Evolutionary conservation across 2,888 invertebrate species (phyloP), one percentile per base, ranked within the genome.

Genomic region (Drosophila helvetica): DNA sequence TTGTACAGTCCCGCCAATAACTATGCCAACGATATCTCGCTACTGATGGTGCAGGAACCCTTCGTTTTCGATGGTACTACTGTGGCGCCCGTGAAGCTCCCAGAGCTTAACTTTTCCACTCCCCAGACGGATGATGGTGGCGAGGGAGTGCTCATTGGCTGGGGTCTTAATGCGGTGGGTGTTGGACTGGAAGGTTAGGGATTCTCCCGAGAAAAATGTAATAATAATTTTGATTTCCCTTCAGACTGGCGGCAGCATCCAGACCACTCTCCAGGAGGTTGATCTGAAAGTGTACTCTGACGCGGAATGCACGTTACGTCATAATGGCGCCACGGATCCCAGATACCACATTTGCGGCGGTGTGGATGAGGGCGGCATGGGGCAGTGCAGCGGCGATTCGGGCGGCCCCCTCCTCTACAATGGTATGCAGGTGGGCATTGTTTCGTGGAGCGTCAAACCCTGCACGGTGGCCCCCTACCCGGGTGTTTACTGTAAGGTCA

Each of bases 381-480:
- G 91, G 12, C 90, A 91, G 30, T 92, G 92, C 72, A 89, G 80
- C 50, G 92, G 92, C 0, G 92, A 92, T 52, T 91, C 91, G 1
- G 91, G 92, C 12, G 91, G 91, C 3, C 90, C 92, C 0, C 77
- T 92, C 1, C 45, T 92, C 19, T 80, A 83, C 3, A 68, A 90
- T 17, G 88, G 81, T 6, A 66, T 76, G 3, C 91, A 92, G 76
- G 85, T 92, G 45, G 93, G 93, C 33, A 90, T 93, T 45, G 93
- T 93, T 3, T 93, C 93, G 1, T 93, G 93, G 93, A 92, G 92
- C 63, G 57, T 85, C 2, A 93, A 93, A 72, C 93, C 93, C 2
- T 93, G 93, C 71, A 82, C 92, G 0, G 65, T 86, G 18, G 78
- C 88, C 3, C 91, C 91, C 4, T 92, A 90, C 76, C 93, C 93